Percentiles rank a stretch among this genome's conserved stretches.
Conservation (phyloP, 2,888 invertebrate genomes). For the Caenorhabditis doughertyi region DNA sequence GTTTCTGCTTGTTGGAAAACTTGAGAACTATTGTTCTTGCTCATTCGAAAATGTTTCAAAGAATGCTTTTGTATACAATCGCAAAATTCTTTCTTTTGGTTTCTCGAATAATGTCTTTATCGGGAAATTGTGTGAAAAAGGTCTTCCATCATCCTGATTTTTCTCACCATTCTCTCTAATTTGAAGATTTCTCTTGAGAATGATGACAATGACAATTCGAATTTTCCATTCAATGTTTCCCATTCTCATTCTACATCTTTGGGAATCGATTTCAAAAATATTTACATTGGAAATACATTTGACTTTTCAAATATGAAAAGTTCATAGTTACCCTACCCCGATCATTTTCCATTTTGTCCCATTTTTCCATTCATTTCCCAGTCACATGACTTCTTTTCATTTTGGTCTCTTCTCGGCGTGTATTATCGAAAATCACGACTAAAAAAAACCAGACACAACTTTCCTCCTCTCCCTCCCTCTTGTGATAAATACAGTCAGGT, state of each 20-base stretch:
- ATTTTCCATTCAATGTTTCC: not conserved
- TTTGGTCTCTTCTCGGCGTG: constrained; percentile 39
- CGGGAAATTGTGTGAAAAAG: no score
- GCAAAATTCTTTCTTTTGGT: no score
- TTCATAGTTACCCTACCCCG: constrained; percentile 1
- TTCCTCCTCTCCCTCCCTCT: not conserved
- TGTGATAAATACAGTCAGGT: constrained; percentile 49
- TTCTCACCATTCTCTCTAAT: no score
- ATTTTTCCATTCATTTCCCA: constrained; percentile 20
- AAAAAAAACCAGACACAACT: constrained; percentile 47
- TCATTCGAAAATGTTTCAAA: no score
- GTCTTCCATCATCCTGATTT: no score
- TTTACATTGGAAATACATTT: not conserved
- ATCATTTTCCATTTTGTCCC: constrained; percentile 12
- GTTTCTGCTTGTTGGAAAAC: no score
- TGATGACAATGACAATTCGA: no score
- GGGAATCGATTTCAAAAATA: not conserved
- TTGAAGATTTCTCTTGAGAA: no score
- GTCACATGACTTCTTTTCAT: constrained; percentile 26
- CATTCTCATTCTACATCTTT: not conserved
- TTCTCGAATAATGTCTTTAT: no score
- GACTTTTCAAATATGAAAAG: constrained; percentile 18
- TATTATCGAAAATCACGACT: constrained; percentile 36
- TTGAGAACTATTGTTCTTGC: no score
- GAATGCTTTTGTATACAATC: no score